These are phyloP conservation scores for Cercopithecus mitis DNA, from an alignment of 2,797 vertebrate species.

Conservation along the genomic window DNA sequence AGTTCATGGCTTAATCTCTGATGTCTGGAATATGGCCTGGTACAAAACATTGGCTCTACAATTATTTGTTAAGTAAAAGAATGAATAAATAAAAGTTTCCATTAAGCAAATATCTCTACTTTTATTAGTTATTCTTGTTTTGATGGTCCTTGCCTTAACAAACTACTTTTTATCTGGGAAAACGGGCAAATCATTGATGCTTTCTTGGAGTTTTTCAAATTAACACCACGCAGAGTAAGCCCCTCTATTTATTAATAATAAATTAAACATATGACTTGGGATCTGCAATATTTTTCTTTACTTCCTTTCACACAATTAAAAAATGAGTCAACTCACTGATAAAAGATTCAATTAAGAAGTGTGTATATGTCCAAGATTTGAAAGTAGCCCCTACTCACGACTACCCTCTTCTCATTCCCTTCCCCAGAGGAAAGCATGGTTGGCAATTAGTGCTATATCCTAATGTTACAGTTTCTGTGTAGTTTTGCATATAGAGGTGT, in stretches of 20 bases:
- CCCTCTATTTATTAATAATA: neutral
- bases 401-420: rapidly evolving
- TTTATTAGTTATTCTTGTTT: neutral
- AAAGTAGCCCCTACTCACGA: neutral
- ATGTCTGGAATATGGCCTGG: neutral
- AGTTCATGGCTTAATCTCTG: neutral
- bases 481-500: neutral
- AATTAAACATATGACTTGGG: neutral
- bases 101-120: neutral
- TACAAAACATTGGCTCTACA: neutral
- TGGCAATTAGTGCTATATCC: neutral
- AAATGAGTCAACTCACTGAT: neutral
- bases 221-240: neutral
- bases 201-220: neutral
- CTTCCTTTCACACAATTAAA: neutral
- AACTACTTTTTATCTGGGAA: neutral
- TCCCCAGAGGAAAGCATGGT: neutral
- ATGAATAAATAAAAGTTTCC: neutral
- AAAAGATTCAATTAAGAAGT: neutral
- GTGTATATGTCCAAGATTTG: neutral
- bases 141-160: neutral
- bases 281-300: neutral
- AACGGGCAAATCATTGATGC: neutral
- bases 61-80: slow-evolving; percentile 17
- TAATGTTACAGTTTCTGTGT: neutral